Percentiles rank a stretch among this genome's conserved stretches.
Evolutionary conservation across 2,797 vertebrate genomes (phyloP).

Genomic region (Paramormyrops hopkinsi): DNA sequence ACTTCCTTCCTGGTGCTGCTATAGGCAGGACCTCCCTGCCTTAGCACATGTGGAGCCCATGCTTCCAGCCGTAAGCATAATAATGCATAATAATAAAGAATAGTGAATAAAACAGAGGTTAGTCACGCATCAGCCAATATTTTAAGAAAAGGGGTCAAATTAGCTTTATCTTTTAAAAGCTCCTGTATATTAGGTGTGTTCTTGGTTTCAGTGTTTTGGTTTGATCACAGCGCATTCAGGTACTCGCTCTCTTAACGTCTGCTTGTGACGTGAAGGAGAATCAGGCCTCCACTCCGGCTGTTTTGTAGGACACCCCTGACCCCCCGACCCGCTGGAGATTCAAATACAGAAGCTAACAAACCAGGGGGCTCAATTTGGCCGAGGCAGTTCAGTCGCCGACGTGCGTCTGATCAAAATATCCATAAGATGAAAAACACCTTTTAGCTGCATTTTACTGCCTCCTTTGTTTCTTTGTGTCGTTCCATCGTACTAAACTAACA

Average conservation of each 20-base stretch:
- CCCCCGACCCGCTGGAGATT: neutral
- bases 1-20: neutral
- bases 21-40: neutral
- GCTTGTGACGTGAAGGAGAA: neutral
- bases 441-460: conserved; percentile 19
- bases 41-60: neutral
- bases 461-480: conserved; percentile 20
- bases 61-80: neutral
- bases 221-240: neutral
- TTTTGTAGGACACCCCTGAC: neutral
- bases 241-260: neutral
- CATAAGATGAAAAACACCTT: conserved; percentile 32
- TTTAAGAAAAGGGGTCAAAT: neutral
- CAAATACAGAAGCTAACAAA: neutral
- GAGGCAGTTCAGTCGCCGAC: conserved; percentile 3
- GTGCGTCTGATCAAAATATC: conserved; percentile 28
- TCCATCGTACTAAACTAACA: conserved; percentile 24
- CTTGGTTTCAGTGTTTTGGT: neutral
- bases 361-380: conserved; percentile 3
- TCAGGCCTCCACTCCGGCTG: neutral
- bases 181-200: neutral
- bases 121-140: neutral
- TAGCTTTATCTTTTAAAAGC: neutral
- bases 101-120: neutral
- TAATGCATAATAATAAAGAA: neutral